A percentile compares a stretch with the other conserved stretches of the same genome.
These are phyloP conservation scores for Megamerina dolium DNA, from an alignment of 2,888 invertebrate genomes.

Conservation along the genomic window DNA sequence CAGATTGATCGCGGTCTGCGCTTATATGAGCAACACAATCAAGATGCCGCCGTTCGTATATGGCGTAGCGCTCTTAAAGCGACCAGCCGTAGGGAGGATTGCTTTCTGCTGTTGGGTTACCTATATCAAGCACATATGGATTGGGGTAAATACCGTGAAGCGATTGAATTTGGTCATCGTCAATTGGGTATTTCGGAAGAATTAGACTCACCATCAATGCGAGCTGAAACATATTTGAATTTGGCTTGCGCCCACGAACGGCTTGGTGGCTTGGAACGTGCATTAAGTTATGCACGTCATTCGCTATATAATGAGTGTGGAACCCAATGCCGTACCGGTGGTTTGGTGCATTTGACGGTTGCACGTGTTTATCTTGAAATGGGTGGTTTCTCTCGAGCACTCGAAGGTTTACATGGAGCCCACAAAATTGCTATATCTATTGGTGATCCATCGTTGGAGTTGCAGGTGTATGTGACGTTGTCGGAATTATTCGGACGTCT, in stretches of 20 bases:
- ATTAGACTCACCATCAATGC: constrained; percentile 80
- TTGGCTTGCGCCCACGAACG: constrained; percentile 83
- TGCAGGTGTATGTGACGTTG: constrained; percentile 86
- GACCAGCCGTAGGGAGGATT: constrained; percentile 74
- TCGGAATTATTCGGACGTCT: constrained; percentile 81
- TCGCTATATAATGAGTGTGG: constrained; percentile 88
- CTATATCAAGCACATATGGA: constrained; percentile 86
- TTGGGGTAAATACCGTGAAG: constrained; percentile 85
- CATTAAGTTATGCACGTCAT: constrained; percentile 79
- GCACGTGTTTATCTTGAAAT: constrained; percentile 83
- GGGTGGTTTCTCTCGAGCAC: constrained; percentile 82
- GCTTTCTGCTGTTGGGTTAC: constrained; percentile 79
- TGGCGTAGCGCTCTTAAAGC: constrained; percentile 81
- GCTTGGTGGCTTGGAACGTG: constrained; percentile 70
- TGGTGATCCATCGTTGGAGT: constrained; percentile 71
- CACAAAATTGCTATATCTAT: constrained; percentile 77
- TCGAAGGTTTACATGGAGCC: constrained; percentile 73
- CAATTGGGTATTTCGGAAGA: constrained; percentile 91
- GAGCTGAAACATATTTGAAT: constrained; percentile 88
- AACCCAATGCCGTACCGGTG: constrained; percentile 72
- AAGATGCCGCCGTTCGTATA: constrained; percentile 79
- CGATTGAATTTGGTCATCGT: constrained; percentile 78
- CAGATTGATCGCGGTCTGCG: constrained; percentile 83
- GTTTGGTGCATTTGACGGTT: constrained; percentile 83
- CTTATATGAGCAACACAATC: constrained; percentile 66